Conservation (phyloP, 2,888 invertebrate genomes). For the Cantharis lateralis region DNA sequence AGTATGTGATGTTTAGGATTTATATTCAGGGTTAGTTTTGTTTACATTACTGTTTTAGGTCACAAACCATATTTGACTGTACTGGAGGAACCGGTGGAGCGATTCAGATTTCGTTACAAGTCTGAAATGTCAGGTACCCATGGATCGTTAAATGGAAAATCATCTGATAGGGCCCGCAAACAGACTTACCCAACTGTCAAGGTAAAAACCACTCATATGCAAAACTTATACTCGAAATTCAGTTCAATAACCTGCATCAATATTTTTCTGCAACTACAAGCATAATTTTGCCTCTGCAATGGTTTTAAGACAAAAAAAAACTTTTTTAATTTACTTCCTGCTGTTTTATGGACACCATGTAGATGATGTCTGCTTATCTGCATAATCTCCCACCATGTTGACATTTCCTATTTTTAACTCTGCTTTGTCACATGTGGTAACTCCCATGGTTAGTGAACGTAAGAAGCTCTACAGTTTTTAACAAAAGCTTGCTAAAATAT, state of each 20-base stretch:
- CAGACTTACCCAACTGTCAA: constrained; percentile 79
- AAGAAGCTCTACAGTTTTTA: background rate
- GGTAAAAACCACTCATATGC: constrained; percentile 52
- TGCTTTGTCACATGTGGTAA: background rate
- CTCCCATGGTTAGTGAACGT: background rate
- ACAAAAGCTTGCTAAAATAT: background rate
- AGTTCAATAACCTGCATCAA: too few species aligned
- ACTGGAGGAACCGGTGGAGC: constrained; percentile 75
- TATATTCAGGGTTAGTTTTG: background rate
- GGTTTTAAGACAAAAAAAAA: background rate
- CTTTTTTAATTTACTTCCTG: background rate
- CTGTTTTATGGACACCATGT: background rate
- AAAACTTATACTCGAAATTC: background rate
- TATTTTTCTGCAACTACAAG: too few species aligned
- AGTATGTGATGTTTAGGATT: background rate
- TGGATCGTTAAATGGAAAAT: constrained; percentile 73
- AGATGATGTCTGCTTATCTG: background rate
- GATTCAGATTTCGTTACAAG: constrained; percentile 82
- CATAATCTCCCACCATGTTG: background rate
- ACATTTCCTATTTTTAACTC: background rate
- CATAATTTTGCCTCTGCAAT: background rate
- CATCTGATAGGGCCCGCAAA: constrained; percentile 61
- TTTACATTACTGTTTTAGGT: background rate
- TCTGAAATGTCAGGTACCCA: constrained; percentile 89
- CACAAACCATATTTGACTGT: constrained; percentile 62